Percentiles rank a stretch among this genome's conserved stretches.
Conservation (phyloP, 2,797 vertebrate genomes). For the Onychomys torridus region DNA sequence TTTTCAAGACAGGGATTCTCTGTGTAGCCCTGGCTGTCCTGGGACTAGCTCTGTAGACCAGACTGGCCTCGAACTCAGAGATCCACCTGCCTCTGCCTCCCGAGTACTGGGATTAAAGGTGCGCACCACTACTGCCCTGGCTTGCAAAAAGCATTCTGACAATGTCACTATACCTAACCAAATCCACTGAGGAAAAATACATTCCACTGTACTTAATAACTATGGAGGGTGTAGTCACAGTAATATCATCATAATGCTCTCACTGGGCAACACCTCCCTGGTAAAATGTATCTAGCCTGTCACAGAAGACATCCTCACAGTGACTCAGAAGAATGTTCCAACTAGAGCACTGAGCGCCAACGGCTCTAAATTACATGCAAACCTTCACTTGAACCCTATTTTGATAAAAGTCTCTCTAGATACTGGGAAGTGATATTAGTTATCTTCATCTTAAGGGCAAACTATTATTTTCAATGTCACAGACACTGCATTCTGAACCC, state of each 20-base stretch:
- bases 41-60: neutral
- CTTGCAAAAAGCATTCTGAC: constrained; percentile 67
- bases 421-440: constrained; percentile 73
- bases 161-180: constrained; percentile 63
- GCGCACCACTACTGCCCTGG: neutral
- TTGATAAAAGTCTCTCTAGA: constrained; percentile 73
- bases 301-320: constrained; percentile 71
- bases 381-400: constrained; percentile 75
- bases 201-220: constrained; percentile 77
- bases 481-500: constrained; percentile 63
- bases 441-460: constrained; percentile 73
- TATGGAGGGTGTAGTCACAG: constrained; percentile 67
- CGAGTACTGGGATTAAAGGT: neutral
- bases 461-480: constrained; percentile 70
- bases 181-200: constrained; percentile 70
- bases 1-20: neutral
- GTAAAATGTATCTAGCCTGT: constrained; percentile 72
- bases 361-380: constrained; percentile 73
- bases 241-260: constrained; percentile 77
- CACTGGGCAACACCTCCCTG: constrained; percentile 67
- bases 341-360: constrained; percentile 73
- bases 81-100: neutral
- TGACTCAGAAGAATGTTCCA: constrained; percentile 71
- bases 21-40: neutral
- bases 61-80: neutral